Conservation (phyloP, 1,140 invertebrate genomes). For the Campodea augens region DNA sequence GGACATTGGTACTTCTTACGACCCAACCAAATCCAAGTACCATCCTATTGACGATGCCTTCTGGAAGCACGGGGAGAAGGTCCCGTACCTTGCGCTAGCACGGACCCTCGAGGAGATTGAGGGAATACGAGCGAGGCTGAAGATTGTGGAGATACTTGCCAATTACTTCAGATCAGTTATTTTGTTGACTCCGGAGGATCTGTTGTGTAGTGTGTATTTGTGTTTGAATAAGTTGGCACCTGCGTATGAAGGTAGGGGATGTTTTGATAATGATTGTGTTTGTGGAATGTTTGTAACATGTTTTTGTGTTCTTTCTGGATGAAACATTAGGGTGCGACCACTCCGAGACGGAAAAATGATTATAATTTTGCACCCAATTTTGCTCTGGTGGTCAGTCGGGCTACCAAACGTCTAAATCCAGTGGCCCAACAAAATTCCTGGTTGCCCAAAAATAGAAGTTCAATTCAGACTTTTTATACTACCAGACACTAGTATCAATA, state of each 20-base stretch:
- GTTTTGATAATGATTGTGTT: too few species aligned
- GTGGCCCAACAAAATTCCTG: too few species aligned
- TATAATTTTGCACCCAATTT: too few species aligned
- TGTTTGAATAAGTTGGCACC: slow-evolving; percentile 90
- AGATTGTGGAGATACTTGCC: slow-evolving; percentile 82
- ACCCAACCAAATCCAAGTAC: slow-evolving; percentile 58
- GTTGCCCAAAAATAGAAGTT: too few species aligned
- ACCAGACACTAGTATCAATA: too few species aligned
- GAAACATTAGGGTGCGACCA: too few species aligned
- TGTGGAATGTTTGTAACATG: too few species aligned
- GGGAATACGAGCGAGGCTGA: slow-evolving; percentile 65
- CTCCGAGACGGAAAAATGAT: too few species aligned
- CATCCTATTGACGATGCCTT: slow-evolving; percentile 77
- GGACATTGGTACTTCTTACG: slow-evolving; percentile 34
- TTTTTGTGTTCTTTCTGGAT: too few species aligned
- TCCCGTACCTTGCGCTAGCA: slow-evolving; percentile 82
- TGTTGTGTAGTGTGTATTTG: slow-evolving; percentile 77
- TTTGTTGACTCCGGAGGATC: slow-evolving; percentile 64
- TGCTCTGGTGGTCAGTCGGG: too few species aligned
- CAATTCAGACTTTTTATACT: too few species aligned
- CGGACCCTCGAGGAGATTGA: slow-evolving; percentile 84
- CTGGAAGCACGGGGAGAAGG: slow-evolving; percentile 62
- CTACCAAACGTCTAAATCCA: too few species aligned
- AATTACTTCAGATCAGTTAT: slow-evolving; percentile 92
- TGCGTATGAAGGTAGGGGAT: slow-evolving; percentile 58